Percentiles rank a stretch among this genome's conserved stretches.
Conservation (phyloP, 2,888 invertebrate genomes). For the Agrochola lychnidis region DNA sequence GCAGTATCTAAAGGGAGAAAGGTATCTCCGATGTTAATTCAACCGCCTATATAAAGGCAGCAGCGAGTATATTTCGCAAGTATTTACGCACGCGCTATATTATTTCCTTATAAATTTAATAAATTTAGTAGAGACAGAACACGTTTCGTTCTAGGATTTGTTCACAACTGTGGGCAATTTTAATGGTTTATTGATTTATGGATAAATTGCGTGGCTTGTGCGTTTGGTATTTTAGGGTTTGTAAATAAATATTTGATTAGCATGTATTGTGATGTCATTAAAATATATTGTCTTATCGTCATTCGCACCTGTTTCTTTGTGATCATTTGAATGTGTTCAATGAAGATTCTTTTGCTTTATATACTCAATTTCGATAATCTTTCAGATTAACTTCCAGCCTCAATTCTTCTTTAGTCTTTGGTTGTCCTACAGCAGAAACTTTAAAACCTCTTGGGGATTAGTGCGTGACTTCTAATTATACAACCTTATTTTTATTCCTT, state of each 20-base stretch:
- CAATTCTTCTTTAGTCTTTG: neutral
- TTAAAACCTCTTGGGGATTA: neutral
- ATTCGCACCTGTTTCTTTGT: neutral
- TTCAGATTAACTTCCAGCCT: neutral
- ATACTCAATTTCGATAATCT: neutral
- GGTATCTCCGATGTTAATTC: slow-evolving; percentile 39
- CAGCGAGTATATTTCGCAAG: slow-evolving; percentile 39
- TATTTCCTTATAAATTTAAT: slow-evolving; percentile 57
- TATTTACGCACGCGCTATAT: slow-evolving; percentile 44
- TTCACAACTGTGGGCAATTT: slow-evolving; percentile 14
- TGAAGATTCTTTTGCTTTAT: neutral
- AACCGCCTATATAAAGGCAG: slow-evolving; percentile 19
- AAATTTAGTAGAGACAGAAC: slow-evolving; percentile 36
- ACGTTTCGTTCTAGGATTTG: slow-evolving; percentile 42
- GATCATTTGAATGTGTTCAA: neutral
- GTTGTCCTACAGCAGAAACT: neutral
- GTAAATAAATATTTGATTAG: neutral
- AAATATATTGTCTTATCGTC: neutral
- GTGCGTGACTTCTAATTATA: neutral
- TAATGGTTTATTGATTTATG: slow-evolving; percentile 26
- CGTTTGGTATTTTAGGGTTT: neutral
- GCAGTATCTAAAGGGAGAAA: slow-evolving; percentile 26
- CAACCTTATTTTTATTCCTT: neutral
- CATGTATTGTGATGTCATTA: neutral
- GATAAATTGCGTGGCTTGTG: slow-evolving; percentile 5